Base-by-base conservation (phyloP, 2,888 invertebrate genomes). In the Plemyria rubiginata region DNA sequence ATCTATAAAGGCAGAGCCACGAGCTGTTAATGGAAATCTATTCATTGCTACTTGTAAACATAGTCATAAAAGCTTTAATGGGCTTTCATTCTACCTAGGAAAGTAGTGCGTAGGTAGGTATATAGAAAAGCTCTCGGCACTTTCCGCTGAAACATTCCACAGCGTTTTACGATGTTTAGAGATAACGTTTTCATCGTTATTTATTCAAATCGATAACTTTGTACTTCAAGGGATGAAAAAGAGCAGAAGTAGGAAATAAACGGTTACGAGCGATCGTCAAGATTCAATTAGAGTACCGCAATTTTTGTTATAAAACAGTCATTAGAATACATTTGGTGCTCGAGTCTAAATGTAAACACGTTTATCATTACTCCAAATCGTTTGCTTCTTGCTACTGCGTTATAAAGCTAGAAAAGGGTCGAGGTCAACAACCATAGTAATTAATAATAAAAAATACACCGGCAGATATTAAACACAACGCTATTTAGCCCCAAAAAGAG, bases 281-380 rank as follows among this genome's bases (percentile, higher is more conserved):
- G 54, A 70, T 67, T 70, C 71, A 68, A 71, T 71, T 65, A 62
- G 57, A 53, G 59, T 48, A 49, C 60, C 55, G 55, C 63, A 53
- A 51, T 59, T 66, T 53, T 51, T 58, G 54, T 43, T 52, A 54
- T 53, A 57, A 55, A 52, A 55, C 54, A 48, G 12, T 45, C 45
- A 45, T 45, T 45, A 45, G 16, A 9, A 45, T 16, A 16, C 45
- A 43, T 13, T 43, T 8, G 43, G 40, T 6, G 13, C 43, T 45
- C 16, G 45, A 11, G 15, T 15, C 1, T 11, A 45, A 12, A 45
- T 16, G 16, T 45, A 45, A 45, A 45, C 45, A 45, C 45, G 16
- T 45, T 45, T 45, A 9, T 45, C 45, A 45, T 45, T 16, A 45
- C 43, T 43, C 7, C 15, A 8, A 43, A 13, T 15, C 13, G 43